A percentile compares a stretch with the other conserved stretches of the same genome.
Evolutionary conservation across 2,888 invertebrate species (phyloP).

Genomic region (Frankliniella intonsa): DNA sequence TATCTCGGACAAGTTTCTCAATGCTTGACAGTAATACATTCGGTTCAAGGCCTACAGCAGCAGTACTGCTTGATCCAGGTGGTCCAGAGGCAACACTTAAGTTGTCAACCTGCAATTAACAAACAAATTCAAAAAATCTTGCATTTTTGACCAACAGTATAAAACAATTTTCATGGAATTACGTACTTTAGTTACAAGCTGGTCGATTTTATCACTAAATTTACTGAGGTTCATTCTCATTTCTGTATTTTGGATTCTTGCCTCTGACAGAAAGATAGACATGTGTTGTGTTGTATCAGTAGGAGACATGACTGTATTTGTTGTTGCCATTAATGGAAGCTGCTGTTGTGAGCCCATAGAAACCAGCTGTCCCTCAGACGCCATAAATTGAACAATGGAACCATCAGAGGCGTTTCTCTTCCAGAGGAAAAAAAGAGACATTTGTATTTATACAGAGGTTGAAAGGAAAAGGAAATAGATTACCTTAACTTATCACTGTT

Average conservation of each 20-base stretch:
- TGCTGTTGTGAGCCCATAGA: neutral
- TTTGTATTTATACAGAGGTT: neutral
- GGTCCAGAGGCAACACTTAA: neutral
- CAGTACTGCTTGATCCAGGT: neutral
- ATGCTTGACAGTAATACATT: neutral
- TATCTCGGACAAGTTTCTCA: neutral
- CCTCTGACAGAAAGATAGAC: conserved; percentile 56
- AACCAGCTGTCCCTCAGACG: neutral
- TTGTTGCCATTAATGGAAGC: neutral
- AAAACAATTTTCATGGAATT: neutral
- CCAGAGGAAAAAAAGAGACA: neutral
- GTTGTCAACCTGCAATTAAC: neutral
- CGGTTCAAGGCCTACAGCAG: neutral
- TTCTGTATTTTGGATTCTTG: conserved; percentile 60
- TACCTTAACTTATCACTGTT: neutral
- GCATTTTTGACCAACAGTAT: neutral
- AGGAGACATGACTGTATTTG: conserved; percentile 35
- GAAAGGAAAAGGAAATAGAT: neutral
- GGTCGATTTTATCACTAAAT: conserved; percentile 60
- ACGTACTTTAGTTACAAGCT: conserved; percentile 53
- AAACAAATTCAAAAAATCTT: neutral
- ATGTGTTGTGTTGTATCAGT: conserved; percentile 40
- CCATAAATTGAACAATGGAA: neutral
- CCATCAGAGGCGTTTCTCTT: neutral
- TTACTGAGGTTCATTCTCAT: conserved; percentile 60